Conservation (phyloP, 2,797 vertebrate species). For the Bucorvus abyssinicus region DNA sequence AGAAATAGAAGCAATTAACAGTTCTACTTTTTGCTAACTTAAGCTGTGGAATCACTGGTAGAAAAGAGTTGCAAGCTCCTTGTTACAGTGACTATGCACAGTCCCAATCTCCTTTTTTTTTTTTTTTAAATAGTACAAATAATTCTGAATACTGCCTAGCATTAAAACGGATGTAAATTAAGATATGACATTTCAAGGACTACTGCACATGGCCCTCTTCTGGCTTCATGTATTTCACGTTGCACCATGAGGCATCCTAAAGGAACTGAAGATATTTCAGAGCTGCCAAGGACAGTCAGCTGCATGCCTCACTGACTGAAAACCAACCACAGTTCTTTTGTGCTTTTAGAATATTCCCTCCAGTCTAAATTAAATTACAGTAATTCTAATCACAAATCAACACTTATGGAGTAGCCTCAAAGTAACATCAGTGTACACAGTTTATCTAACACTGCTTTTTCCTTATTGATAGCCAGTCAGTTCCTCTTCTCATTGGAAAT, state of each 20-base stretch:
- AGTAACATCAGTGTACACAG: neutral
- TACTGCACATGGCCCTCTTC: neutral
- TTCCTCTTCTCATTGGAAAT: neutral
- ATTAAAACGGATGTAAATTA: neutral
- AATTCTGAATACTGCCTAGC: neutral
- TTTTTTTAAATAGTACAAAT: neutral
- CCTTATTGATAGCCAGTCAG: neutral
- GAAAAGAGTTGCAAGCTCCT: neutral
- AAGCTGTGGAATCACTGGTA: neutral
- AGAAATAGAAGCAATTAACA: neutral
- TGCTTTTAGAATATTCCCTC: neutral
- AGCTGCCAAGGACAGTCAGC: constrained; percentile 1
- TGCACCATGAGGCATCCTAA: neutral
- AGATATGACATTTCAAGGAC: constrained; percentile 15
- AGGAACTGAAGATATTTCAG: neutral
- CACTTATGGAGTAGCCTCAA: neutral
- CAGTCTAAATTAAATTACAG: neutral
- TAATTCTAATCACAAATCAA: neutral
- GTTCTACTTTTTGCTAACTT: neutral
- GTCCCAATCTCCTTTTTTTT: neutral
- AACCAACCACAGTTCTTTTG: neutral
- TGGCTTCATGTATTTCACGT: neutral
- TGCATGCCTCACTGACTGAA: neutral
- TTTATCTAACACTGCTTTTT: neutral
- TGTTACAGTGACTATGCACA: neutral